Conservation (phyloP, 2,113 vertebrate species). For the Neogobius melanostomus region DNA sequence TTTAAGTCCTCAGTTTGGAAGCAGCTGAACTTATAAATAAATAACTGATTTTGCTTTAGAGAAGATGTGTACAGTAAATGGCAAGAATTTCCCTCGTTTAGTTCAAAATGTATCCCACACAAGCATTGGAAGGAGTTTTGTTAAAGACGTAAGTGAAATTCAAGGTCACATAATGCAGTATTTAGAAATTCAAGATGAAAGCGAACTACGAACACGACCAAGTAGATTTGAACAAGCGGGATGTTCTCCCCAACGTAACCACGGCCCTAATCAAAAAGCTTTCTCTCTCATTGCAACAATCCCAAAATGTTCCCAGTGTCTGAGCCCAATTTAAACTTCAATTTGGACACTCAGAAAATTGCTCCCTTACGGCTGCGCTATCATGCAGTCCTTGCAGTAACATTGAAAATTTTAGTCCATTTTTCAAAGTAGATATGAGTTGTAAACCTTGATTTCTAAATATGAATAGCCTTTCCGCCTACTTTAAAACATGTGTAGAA, state of each 20-base stretch:
- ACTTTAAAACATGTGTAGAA: too few species aligned
- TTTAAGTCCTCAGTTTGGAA: too few species aligned
- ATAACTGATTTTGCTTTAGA: too few species aligned
- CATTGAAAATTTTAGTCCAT: neutral
- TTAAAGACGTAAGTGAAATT: too few species aligned
- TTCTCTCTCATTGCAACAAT: neutral
- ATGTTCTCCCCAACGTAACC: neutral
- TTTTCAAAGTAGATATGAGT: neutral
- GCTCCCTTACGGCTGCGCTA: neutral
- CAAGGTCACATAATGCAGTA: neutral
- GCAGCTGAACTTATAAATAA: too few species aligned
- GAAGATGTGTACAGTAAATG: too few species aligned
- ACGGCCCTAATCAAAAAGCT: neutral
- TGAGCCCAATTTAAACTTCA: neutral
- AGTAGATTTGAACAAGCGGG: neutral
- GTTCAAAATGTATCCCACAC: too few species aligned
- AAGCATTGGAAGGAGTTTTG: too few species aligned
- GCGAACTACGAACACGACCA: neutral
- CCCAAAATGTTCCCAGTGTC: neutral
- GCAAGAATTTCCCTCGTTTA: too few species aligned
- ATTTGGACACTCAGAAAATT: neutral
- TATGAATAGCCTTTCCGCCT: too few species aligned
- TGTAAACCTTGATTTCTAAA: too few species aligned
- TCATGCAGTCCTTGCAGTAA: neutral
- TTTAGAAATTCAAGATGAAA: conserved; percentile 4